Evolutionary conservation across 2,888 invertebrate genomes (phyloP).

Genomic region (Conistra vaccinii): DNA sequence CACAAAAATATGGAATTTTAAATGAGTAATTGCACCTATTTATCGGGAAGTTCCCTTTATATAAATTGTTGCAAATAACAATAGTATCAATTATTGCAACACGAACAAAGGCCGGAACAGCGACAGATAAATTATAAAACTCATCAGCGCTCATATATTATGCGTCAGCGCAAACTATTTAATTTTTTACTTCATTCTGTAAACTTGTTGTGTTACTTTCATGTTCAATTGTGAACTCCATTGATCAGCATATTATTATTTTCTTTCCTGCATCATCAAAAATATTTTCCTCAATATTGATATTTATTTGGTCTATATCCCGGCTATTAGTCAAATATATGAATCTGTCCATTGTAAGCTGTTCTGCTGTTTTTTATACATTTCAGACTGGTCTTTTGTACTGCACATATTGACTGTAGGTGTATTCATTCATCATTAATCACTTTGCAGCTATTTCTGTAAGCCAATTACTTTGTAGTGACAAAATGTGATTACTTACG

Average conservation of each 20-base stretch:
- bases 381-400: background rate
- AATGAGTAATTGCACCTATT: background rate
- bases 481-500: conserved; percentile 58
- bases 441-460: conserved; percentile 42
- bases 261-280: background rate
- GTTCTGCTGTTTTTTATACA: conserved; percentile 5
- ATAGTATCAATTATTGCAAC: conserved; percentile 28
- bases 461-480: conserved; percentile 46
- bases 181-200: conserved; percentile 14
- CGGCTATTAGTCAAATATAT: background rate
- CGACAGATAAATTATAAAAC: conserved; percentile 43
- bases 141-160: conserved; percentile 22
- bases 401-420: conserved; percentile 6
- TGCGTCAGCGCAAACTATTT: conserved; percentile 22
- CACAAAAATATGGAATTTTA: background rate
- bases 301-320: background rate
- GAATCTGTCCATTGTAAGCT: background rate
- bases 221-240: background rate
- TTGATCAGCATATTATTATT: background rate
- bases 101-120: conserved; percentile 49
- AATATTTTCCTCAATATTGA: background rate
- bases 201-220: conserved; percentile 14
- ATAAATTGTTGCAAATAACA: conserved; percentile 16
- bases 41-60: conserved; percentile 20
- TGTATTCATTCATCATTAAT: conserved; percentile 38